Evolutionary conservation across 2,797 vertebrate species (phyloP), one percentile per base, ranked within the genome.

Genomic region (Sebastes hopkinsi): DNA sequence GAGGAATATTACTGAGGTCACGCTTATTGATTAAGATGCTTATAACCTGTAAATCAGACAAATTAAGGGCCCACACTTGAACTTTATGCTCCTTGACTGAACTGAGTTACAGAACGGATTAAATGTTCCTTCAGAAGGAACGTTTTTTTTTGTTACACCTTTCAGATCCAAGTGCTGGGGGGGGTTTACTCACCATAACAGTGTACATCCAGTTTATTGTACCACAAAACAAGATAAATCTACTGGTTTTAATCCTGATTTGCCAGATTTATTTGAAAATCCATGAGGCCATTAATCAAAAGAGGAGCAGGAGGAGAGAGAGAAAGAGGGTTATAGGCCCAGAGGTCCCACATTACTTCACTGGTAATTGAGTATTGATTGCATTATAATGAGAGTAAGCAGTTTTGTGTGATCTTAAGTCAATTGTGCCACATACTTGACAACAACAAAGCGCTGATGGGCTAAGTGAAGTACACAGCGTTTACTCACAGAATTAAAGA

Each of bases 351-450:
- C 84, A 90, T 91, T 89, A 87, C 91, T 83, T 89, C 77, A 85
- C 84, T 88, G 86, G 88, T 94, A 94, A 94, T 94, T 93, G 85
- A 89, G 85, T 94, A 94, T 93, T 91, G 92, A 94, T 94, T 81
- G 83, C 83, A 82, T 91, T 93, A 87, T 90, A 94, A 94, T 91
- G 88, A 91, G 87, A 87, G 87, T 92, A 92, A 94, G 91, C 91
- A 93, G 79, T 89, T 94, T 89, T 86, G 87, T 77, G 87, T 70
- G 81, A 87, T 88, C 88, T 87, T 80, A 77, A 88, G 81, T 94
- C 91, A 92, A 90, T 91, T 87, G 83, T 91, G 84, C 85, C 86
- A 90, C 74, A 79, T 87, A 70, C 70, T 75, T 90, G 84, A 87
- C 72, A 71, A 83, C 84, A 74, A 85, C 84, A 77, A 77, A 80